Evolutionary conservation across 2,797 vertebrate species (phyloP).

Genomic region (Chelonia mydas): DNA sequence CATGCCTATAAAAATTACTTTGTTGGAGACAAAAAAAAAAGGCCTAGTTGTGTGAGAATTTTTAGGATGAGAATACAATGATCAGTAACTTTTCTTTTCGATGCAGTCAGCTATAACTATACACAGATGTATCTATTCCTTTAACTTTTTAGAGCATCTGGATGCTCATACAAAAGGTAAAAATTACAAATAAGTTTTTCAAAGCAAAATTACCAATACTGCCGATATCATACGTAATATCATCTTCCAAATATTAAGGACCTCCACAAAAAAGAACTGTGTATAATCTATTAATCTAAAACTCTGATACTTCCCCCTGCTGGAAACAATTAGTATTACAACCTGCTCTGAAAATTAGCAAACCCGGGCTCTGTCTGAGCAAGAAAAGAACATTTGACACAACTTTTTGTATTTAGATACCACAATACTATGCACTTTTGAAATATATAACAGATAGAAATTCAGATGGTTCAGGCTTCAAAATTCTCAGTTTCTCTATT

Average conservation of each 20-base stretch:
- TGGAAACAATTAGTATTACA: neutral
- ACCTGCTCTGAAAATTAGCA: neutral
- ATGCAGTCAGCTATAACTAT: conserved; percentile 20
- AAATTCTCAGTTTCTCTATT: neutral
- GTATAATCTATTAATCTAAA: neutral
- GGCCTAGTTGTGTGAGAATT: conserved; percentile 26
- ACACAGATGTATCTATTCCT: neutral
- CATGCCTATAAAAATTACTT: conserved; percentile 24
- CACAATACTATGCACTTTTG: neutral
- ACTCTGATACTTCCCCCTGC: neutral
- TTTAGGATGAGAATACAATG: conserved; percentile 39
- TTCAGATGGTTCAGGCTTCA: no score
- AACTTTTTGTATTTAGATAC: neutral
- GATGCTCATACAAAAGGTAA: neutral
- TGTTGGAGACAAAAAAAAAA: conserved; percentile 6
- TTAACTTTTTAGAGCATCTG: neutral
- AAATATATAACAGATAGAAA: neutral
- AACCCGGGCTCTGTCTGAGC: neutral
- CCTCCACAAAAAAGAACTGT: neutral
- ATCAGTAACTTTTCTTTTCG: conserved; percentile 26
- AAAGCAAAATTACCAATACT: neutral
- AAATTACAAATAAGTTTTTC: conserved; percentile 7
- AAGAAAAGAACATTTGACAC: neutral
- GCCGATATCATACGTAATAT: neutral
- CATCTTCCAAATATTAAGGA: neutral